phyloP scores from a whole-genome alignment of 2,113 vertebrate species.

The Megalops atlanticus region DNA sequence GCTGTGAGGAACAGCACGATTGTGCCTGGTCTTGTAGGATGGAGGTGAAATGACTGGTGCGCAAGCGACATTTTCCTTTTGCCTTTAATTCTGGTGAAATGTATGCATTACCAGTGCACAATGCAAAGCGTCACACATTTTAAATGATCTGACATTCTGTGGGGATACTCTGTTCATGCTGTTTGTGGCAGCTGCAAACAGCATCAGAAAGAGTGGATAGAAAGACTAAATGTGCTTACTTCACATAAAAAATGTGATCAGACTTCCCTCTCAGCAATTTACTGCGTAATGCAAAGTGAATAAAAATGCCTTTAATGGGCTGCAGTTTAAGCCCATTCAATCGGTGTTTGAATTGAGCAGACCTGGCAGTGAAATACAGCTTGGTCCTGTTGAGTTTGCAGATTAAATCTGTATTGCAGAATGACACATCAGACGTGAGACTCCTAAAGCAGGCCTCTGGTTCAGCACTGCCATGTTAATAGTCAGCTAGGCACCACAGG shows the following conservation, averaged over 20 bases:
- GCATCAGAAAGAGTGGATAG: conserved; percentile 66
- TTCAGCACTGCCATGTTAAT: neutral
- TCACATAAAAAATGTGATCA: conserved; percentile 73
- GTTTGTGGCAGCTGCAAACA: conserved; percentile 71
- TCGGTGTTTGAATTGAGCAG: neutral
- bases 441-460: neutral
- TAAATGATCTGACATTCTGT: conserved; percentile 80
- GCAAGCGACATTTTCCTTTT: neutral
- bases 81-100: conserved; percentile 2
- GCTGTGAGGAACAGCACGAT: conserved; percentile 11
- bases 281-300: conserved; percentile 76
- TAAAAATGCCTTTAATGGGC: conserved; percentile 65
- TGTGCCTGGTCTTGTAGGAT: neutral
- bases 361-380: conserved; percentile 1
- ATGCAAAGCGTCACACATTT: conserved; percentile 63
- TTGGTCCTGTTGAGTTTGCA: neutral
- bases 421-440: neutral
- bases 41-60: neutral
- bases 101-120: neutral
- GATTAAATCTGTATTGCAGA: neutral
- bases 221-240: conserved; percentile 76
- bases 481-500: neutral
- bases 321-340: conserved; percentile 72
- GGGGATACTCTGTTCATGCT: conserved; percentile 66
- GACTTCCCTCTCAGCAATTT: conserved; percentile 71